Evolutionary conservation across 2,113 vertebrate species (phyloP), one percentile per base, ranked within the genome.

Genomic region (Thunnus maccoyii): DNA sequence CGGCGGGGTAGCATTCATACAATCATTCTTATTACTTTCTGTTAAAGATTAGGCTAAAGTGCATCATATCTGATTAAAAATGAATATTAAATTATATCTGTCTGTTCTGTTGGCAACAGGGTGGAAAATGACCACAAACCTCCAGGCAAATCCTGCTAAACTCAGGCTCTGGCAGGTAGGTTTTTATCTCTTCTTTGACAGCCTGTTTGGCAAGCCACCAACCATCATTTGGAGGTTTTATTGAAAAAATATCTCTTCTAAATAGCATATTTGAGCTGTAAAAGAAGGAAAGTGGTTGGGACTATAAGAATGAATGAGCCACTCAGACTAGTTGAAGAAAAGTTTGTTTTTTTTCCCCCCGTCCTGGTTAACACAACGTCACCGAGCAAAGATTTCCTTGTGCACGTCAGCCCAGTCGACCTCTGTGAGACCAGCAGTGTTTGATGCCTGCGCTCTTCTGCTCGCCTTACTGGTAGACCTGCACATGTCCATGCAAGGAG

Each of bases 401-500:
- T 30, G 18, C 32, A 57, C 12, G 76, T 48, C 32, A 46, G 18
- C 48, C 51, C 25, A 20, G 48, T 27, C 36, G 51, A 22, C 20
- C 46, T 41, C 61, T n/a, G 32, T 22, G 15, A 72, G 72, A 57
- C 22, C 50, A 61, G 30, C 63, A 54, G 41, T 14, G 2, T 51
- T 56, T 60, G 25, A 80, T 16, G 20, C 61, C n/a, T 2, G 3
- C 18, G 10, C 11, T 60, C 17, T 18, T 46, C 7, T 15, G 16
- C 48, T 63, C 36, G 52, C 5, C 27, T 88, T 72, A 91, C 3
- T 92, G 63, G 83, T 89, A 93, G n/a, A 92, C 84, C 82, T 89
- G 72, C 17, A 92, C 71, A 25, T 95, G 95, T 67, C 95, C 96
- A 25, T 91, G 95, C 78, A 96, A 90, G 16, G 96, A 96, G 30